Evolutionary conservation across 1,140 invertebrate genomes (phyloP), one percentile per base, ranked within the genome.

Genomic region (Tetramorium simillimum): DNA sequence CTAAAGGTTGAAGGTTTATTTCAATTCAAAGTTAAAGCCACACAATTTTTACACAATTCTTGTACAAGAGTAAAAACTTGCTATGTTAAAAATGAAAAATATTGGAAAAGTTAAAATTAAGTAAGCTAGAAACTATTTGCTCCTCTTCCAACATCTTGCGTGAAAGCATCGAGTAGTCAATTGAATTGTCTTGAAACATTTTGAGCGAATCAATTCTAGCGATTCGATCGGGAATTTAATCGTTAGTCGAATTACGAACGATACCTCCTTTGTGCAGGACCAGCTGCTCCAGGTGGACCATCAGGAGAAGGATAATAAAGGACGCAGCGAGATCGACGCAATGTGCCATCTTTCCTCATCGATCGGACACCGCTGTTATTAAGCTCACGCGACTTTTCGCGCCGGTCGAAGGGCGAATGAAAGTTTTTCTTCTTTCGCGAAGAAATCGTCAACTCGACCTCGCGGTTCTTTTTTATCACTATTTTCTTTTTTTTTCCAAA

Each of bases 201-300:
- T 21, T 21, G 1, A n/a, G 37, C 4, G 9, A 51, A 60, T 72
- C 0, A 28, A 82, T 43, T 43, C 21, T 51, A n/a, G 28, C 24
- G 24, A 51, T 43, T 46, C 3, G n/a, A 67, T 51, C 21, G 24
- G 9, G 37, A 40, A 82, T 46, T 73, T 9, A 60, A 37, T 56
- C 28, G 10, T 56, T 58, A 58, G n/a, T 51, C 16, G 18, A 37
- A 24, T 12, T 67, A 81, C 33, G 14, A 65, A 49, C 37, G 5
- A 51, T 90, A 90, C 89, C 89, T 91, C 49, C 78, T 24, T 58
- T 77, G 1, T 40, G 58, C n/a, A 60, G 62, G n/a, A 70, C n/a
- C 24, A 88, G 78, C 53, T 78, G 73, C 18, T 87, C 85, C 78
- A 90, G 37, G 14, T 86, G 86, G 46, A 78, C 40, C 49, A 24